Percentiles rank a stretch among this genome's conserved stretches.
phyloP scores from a whole-genome alignment of 2,888 invertebrate species.

The Cantharis rufa region DNA sequence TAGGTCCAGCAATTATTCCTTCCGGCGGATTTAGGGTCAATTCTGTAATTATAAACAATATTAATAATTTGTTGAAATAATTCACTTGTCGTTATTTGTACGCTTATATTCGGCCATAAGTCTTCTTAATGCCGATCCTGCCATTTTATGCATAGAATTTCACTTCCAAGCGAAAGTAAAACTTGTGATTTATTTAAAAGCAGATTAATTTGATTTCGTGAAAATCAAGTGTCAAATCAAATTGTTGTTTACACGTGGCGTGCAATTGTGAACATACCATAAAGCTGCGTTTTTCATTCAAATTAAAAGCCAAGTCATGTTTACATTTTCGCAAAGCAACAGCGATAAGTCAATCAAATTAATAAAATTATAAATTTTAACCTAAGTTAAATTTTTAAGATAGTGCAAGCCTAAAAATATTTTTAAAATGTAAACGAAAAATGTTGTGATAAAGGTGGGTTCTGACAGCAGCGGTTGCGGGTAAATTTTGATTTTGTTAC shows the following conservation, averaged over 20 bases:
- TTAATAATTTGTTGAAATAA: neutral
- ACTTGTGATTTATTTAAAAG: neutral
- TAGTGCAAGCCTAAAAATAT: too few relatives aligned
- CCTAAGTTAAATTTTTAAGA: too few relatives aligned
- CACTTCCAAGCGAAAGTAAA: neutral
- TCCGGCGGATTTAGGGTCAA: constrained; percentile 95
- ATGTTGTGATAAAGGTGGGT: too few relatives aligned
- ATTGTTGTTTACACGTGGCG: neutral
- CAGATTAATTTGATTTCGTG: neutral
- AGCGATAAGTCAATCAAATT: too few relatives aligned
- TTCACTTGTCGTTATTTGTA: constrained; percentile 50
- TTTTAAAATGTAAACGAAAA: too few relatives aligned
- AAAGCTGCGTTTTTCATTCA: neutral
- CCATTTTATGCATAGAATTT: constrained; percentile 62
- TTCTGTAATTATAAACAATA: constrained; percentile 60
- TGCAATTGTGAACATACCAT: neutral
- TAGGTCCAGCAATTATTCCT: constrained; percentile 97
- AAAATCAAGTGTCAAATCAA: neutral
- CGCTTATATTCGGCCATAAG: constrained; percentile 90
- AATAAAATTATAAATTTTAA: too few relatives aligned
- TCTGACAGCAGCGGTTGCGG: too few relatives aligned
- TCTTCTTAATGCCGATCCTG: constrained; percentile 80
- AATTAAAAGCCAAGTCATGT: neutral
- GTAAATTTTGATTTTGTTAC: too few relatives aligned
- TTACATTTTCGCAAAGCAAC: too few relatives aligned